phyloP scores from a whole-genome alignment of 92 coral and sea anemone genomes.

The Porites evermanni region DNA sequence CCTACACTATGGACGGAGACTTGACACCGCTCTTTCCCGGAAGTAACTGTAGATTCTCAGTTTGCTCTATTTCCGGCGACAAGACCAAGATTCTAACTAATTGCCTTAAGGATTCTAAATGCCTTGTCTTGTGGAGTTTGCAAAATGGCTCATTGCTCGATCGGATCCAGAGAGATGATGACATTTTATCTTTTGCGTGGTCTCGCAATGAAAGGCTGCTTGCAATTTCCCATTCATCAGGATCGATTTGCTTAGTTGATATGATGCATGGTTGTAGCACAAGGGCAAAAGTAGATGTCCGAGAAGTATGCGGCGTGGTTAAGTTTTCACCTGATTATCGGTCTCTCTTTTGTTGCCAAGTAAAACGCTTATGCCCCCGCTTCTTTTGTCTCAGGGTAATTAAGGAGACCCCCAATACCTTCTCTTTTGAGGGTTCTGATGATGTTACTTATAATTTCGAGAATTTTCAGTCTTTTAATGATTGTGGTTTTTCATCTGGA shows the following conservation, averaged over 20 bases:
- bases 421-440: too few relatives aligned
- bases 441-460: too few relatives aligned
- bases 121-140: too few relatives aligned
- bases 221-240: constrained; percentile 18
- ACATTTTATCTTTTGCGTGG: constrained; percentile 1
- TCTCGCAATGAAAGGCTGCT: constrained; percentile 4
- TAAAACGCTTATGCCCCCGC: too few relatives aligned
- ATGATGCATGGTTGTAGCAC: background rate
- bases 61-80: constrained; percentile 36
- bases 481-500: too few relatives aligned
- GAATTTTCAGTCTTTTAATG: too few relatives aligned
- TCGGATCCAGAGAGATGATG: background rate
- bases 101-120: background rate
- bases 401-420: background rate
- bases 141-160: background rate
- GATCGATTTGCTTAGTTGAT: constrained; percentile 2
- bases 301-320: background rate
- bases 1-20: constrained; percentile 11
- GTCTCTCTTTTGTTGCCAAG: background rate
- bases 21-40: constrained; percentile 14
- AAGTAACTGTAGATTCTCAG: constrained; percentile 15
- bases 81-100: constrained; percentile 21
- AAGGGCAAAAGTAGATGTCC: too few relatives aligned
- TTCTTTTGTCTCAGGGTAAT: background rate
- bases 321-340: background rate